These are phyloP conservation scores for Phrixothrix hirtus DNA, from an alignment of 2,888 invertebrate genomes.

Conservation along the genomic window DNA sequence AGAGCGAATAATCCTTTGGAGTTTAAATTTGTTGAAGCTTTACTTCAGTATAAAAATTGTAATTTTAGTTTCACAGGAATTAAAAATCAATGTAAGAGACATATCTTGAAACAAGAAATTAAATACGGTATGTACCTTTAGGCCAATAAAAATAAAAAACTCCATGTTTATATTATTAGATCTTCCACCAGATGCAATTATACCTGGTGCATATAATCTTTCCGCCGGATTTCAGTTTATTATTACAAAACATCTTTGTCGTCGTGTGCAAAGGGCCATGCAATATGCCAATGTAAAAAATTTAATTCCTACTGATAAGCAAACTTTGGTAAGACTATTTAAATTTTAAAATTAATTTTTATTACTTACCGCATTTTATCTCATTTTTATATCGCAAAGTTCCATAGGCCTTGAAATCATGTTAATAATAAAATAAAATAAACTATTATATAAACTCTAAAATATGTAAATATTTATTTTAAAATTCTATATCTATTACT, in stretches of 20 bases:
- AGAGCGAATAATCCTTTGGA: constrained; percentile 65
- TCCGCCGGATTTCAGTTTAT: constrained; percentile 84
- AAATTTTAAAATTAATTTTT: constrained; percentile 5
- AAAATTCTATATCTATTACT: too few species aligned
- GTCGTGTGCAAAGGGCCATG: constrained; percentile 82
- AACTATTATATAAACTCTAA: too few species aligned
- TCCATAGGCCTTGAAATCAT: too few species aligned
- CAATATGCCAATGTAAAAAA: constrained; percentile 67
- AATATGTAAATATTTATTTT: too few species aligned
- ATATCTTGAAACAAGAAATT: constrained; percentile 34
- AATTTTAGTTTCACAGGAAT: constrained; percentile 91
- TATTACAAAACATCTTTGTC: constrained; percentile 76
- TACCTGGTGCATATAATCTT: constrained; percentile 77
- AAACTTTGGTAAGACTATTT: constrained; percentile 60
- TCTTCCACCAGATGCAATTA: constrained; percentile 67
- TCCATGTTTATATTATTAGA: too few species aligned
- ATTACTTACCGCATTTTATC: too few species aligned
- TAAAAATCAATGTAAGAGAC: constrained; percentile 62
- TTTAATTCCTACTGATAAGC: constrained; percentile 63
- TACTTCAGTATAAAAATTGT: constrained; percentile 72
- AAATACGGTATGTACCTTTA: too few species aligned
- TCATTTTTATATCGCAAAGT: too few species aligned
- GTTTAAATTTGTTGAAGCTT: constrained; percentile 69
- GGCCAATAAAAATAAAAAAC: too few species aligned
- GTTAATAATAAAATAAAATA: too few species aligned